Evolutionary conservation across 2,888 invertebrate species (phyloP).

Genomic region (Luperina testacea): DNA sequence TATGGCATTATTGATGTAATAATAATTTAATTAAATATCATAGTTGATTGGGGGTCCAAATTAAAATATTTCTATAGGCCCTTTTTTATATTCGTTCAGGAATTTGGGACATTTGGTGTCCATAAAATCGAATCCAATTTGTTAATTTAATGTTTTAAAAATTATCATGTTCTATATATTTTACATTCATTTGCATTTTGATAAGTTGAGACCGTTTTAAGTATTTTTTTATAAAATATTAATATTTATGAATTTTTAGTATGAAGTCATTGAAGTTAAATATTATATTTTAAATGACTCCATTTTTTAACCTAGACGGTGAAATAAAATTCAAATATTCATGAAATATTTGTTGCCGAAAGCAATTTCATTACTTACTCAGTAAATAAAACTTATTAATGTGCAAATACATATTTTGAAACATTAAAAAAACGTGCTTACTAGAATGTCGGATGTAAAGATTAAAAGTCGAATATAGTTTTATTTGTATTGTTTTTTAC

Average conservation of each 20-base stretch:
- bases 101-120: background rate
- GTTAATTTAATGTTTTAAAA: background rate
- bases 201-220: background rate
- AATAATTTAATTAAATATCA: background rate
- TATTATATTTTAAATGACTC: too few relatives aligned
- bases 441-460: background rate
- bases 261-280: background rate
- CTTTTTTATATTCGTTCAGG: background rate
- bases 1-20: background rate
- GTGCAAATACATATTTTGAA: background rate
- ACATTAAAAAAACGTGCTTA: background rate
- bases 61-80: background rate
- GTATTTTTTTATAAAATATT: background rate
- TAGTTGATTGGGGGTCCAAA: slow-evolving; percentile 22
- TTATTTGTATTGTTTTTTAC: slow-evolving; percentile 6
- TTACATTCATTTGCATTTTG: slow-evolving; percentile 9
- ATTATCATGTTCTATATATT: background rate
- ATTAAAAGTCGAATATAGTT: background rate
- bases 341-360: background rate
- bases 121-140: background rate
- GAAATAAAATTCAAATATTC: background rate
- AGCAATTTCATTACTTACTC: background rate
- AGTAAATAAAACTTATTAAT: background rate
- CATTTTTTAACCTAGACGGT: background rate
- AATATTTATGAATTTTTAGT: background rate